Conservation (phyloP, 2,888 invertebrate species). For the Patella ulyssiponensis region DNA sequence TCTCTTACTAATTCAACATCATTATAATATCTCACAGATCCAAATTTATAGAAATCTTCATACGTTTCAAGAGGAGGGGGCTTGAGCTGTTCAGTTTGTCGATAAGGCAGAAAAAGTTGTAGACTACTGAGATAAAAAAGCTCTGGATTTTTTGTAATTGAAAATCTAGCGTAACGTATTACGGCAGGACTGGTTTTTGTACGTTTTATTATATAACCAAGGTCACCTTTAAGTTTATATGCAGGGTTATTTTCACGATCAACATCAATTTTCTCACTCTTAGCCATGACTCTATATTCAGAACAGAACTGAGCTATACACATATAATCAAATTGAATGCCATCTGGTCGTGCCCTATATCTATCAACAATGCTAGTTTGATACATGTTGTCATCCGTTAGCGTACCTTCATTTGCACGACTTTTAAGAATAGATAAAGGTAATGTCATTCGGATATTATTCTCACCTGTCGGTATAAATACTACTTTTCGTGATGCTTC, state of each 20-base stretch:
- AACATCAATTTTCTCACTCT: not conserved
- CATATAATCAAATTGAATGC: not conserved
- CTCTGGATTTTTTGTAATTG: not conserved
- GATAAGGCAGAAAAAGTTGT: conserved; percentile 17
- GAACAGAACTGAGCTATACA: conserved; percentile 19
- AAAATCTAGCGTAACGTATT: conserved; percentile 6
- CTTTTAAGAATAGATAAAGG: not conserved
- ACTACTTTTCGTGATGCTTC: conserved; percentile 28
- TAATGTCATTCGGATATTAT: conserved; percentile 6
- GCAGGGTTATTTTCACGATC: conserved; percentile 8
- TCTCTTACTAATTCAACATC: not conserved
- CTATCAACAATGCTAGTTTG: conserved; percentile 15
- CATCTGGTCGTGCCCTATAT: not conserved
- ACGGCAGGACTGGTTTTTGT: not conserved
- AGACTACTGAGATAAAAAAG: conserved; percentile 11
- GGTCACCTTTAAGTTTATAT: conserved; percentile 2
- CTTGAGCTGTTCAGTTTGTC: conserved; percentile 5
- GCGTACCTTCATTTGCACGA: not conserved
- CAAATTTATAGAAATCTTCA: conserved; percentile 2
- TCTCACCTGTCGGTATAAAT: conserved; percentile 30
- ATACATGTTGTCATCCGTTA: conserved; percentile 15
- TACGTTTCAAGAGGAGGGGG: not conserved
- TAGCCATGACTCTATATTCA: conserved; percentile 21
- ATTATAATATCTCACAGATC: not conserved
- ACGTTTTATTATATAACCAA: conserved; percentile 8